Conservation (phyloP, 92 coral and sea anemone genomes). For the Parazoanthus darwini region DNA sequence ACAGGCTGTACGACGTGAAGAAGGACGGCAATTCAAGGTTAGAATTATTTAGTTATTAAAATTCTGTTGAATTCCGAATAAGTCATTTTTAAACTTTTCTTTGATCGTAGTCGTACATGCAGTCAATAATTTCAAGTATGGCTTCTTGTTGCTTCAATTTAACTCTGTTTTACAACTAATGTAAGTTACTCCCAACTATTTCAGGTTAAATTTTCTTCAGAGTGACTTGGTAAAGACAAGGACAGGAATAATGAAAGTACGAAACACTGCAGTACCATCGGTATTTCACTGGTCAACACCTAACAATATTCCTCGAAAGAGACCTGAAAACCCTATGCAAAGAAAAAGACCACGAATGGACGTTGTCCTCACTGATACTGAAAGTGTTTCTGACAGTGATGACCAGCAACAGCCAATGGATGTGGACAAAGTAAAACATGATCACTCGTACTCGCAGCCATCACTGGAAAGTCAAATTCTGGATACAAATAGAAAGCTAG, state of each 20-base stretch:
- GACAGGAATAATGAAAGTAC: neutral
- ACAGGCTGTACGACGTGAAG: constrained; percentile 36
- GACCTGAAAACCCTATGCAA: neutral
- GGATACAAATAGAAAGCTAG: neutral
- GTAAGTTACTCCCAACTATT: neutral
- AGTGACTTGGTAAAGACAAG: neutral
- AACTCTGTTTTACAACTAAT: neutral
- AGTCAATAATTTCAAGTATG: too few species aligned
- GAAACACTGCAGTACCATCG: neutral
- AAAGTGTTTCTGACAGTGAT: neutral
- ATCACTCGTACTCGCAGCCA: constrained; percentile 5
- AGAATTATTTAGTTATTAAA: neutral
- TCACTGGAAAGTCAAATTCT: neutral
- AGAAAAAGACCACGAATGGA: neutral
- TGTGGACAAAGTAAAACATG: neutral
- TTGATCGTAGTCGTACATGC: too few species aligned
- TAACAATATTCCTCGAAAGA: neutral
- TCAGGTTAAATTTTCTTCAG: neutral
- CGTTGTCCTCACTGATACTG: neutral
- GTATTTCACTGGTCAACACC: neutral
- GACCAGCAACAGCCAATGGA: neutral
- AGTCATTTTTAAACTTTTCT: too few species aligned
- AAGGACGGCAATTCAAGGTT: constrained; percentile 33
- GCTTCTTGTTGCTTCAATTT: too few species aligned
- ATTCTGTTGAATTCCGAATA: constrained; percentile 6